Evolutionary conservation across 1,140 invertebrate genomes (phyloP).

Genomic region (Panagrolaimus sp.): DNA sequence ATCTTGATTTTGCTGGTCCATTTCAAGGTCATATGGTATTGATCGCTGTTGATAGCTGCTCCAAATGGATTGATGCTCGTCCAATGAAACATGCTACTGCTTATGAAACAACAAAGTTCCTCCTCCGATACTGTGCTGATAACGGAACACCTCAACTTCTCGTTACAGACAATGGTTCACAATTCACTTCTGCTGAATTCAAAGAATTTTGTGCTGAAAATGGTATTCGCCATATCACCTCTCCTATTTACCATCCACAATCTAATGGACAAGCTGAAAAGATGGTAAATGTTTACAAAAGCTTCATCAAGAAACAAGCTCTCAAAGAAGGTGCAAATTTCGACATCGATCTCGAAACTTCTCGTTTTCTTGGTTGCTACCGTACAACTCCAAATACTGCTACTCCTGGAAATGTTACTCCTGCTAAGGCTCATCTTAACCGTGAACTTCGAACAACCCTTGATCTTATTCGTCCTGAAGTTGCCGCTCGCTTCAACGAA

Average conservation of each 20-base stretch:
- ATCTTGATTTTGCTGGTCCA: conserved; percentile 60
- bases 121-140: neutral
- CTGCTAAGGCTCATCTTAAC: too few relatives aligned
- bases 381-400: too few relatives aligned
- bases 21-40: conserved; percentile 54
- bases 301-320: too few relatives aligned
- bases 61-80: conserved; percentile 62
- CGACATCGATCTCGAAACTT: too few relatives aligned
- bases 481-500: too few relatives aligned
- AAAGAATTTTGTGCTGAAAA: neutral
- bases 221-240: neutral
- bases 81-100: neutral
- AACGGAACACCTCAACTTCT: neutral
- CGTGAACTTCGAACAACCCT: too few relatives aligned
- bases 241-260: neutral
- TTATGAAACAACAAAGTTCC: neutral
- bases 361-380: too few relatives aligned
- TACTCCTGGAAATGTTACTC: too few relatives aligned
- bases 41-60: conserved; percentile 60
- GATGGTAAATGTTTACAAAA: too few relatives aligned
- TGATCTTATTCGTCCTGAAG: too few relatives aligned
- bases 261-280: neutral
- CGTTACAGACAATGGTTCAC: neutral
- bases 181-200: neutral
- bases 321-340: too few relatives aligned